Evolutionary conservation across 2,113 vertebrate genomes (phyloP).

Genomic region (Ancistrus triradiatus): DNA sequence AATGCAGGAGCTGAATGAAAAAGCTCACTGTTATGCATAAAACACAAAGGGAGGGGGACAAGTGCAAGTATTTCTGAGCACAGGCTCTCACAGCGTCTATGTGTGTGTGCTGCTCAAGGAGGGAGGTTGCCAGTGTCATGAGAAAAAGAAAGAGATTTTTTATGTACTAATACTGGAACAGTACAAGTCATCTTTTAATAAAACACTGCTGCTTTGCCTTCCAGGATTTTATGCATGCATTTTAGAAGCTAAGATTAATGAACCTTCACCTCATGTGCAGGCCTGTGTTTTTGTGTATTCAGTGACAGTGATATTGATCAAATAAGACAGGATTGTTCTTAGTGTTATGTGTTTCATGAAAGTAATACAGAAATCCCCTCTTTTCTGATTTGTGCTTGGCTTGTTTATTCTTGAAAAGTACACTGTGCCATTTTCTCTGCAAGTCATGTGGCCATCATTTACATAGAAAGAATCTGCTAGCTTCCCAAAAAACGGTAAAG

Average conservation of each 20-base stretch:
- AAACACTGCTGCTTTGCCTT: not conserved
- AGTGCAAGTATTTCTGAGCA: not conserved
- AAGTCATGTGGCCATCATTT: too few relatives aligned
- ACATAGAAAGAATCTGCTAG: too few relatives aligned
- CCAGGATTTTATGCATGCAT: slow-evolving; percentile 14
- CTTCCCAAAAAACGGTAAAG: too few relatives aligned
- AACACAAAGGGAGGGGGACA: slow-evolving; percentile 21
- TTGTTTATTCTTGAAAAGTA: too few relatives aligned
- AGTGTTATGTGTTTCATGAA: too few relatives aligned
- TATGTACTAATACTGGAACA: slow-evolving; percentile 25
- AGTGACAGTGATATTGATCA: too few relatives aligned
- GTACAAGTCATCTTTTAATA: slow-evolving; percentile 27
- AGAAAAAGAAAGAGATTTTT: slow-evolving; percentile 23
- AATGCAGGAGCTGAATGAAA: slow-evolving; percentile 35
- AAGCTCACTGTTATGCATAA: slow-evolving; percentile 34
- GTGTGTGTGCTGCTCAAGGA: slow-evolving; percentile 17
- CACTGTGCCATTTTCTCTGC: too few relatives aligned
- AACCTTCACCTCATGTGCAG: slow-evolving; percentile 4
- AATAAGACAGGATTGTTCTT: too few relatives aligned
- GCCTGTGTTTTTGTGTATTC: too few relatives aligned
- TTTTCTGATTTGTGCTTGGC: too few relatives aligned
- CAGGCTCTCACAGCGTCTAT: not conserved
- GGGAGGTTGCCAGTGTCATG: slow-evolving; percentile 32
- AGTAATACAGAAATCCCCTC: too few relatives aligned
- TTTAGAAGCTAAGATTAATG: slow-evolving; percentile 18